A percentile compares a stretch with the other conserved stretches of the same genome.
Evolutionary conservation across 2,113 vertebrate species (phyloP).

Genomic region (Corydoras maculifer): DNA sequence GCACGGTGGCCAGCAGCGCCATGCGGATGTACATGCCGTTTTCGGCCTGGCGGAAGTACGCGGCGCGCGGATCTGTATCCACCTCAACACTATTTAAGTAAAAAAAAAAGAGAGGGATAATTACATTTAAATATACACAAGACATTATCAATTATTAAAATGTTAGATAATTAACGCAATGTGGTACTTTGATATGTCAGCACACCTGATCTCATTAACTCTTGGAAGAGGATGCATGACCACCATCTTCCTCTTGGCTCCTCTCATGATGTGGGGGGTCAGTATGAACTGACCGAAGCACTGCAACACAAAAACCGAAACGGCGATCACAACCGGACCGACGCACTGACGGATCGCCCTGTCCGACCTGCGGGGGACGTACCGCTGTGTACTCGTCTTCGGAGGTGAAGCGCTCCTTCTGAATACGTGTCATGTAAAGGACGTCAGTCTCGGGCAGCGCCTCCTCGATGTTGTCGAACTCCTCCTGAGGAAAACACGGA

Average conservation of each 20-base stretch:
- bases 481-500: slow-evolving; percentile 69
- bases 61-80: slow-evolving; percentile 87
- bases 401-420: slow-evolving; percentile 84
- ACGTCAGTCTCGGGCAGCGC: slow-evolving; percentile 87
- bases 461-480: slow-evolving; percentile 89
- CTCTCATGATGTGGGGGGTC: slow-evolving; percentile 95
- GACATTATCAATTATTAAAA: too few species aligned
- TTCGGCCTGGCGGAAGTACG: slow-evolving; percentile 93
- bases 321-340: not conserved
- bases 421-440: slow-evolving; percentile 94
- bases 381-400: slow-evolving; percentile 81
- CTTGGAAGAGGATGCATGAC: slow-evolving; percentile 95
- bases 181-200: not conserved
- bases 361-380: slow-evolving; percentile 42
- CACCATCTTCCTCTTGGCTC: slow-evolving; percentile 95
- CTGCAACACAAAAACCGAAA: slow-evolving; percentile 50
- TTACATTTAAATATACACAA: too few species aligned
- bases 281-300: slow-evolving; percentile 95
- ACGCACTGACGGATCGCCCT: too few species aligned
- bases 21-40: slow-evolving; percentile 96
- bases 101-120: not conserved
- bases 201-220: slow-evolving; percentile 94
- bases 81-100: slow-evolving; percentile 73
- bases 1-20: slow-evolving; percentile 87
- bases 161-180: not conserved